Conservation (phyloP, 2,113 vertebrate species). For the Oryctolagus cuniculus region mOryCun1.1 NC_091441.1:45306501-45307000, state of each 20-base stretch:
- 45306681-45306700: constrained; percentile 68
- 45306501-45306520: constrained; percentile 40
- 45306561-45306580: neutral
- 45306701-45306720: constrained; percentile 40
- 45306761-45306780: neutral
- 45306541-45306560: constrained; percentile 58
- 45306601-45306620: constrained; percentile 71
- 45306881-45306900: neutral
- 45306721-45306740: constrained; percentile 64
- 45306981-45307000: neutral
- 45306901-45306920: neutral
- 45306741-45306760: neutral
- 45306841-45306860: neutral
- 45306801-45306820: neutral
- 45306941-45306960: neutral
- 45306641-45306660: constrained; percentile 67
- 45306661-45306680: constrained; percentile 71
- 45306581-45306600: constrained; percentile 50
- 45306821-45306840: neutral
- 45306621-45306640: constrained; percentile 78
- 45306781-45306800: neutral
- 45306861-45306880: neutral
- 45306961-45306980: neutral
- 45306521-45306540: constrained; percentile 63
- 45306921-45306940: neutral